phyloP scores from a whole-genome alignment of 2,113 vertebrate genomes.

The Phrynosoma blainvillii region DNA sequence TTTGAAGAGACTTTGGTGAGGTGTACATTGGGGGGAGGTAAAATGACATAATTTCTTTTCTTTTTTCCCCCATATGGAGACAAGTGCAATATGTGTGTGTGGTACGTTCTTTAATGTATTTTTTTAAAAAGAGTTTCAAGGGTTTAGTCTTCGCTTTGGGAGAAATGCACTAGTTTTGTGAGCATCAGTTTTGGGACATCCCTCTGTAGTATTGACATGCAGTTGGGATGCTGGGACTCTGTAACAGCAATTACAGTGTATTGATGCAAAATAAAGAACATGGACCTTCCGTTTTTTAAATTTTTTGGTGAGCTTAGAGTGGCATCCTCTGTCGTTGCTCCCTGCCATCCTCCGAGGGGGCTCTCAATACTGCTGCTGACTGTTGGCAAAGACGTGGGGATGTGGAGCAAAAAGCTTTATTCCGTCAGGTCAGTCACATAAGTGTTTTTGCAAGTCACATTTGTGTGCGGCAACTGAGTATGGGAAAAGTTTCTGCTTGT shows the following conservation, averaged over 20 bases:
- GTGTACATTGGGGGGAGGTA: constrained; percentile 71
- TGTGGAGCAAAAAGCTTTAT: neutral
- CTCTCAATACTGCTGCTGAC: no score
- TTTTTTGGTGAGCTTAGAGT: constrained; percentile 11
- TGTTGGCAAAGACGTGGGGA: no score
- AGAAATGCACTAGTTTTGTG: constrained; percentile 73
- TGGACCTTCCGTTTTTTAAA: constrained; percentile 37
- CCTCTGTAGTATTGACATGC: constrained; percentile 70
- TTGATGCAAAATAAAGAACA: constrained; percentile 61
- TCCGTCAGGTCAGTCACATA: neutral
- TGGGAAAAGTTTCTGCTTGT: neutral
- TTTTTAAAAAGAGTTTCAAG: constrained; percentile 71
- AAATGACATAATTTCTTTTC: neutral
- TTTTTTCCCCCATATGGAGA: constrained; percentile 62
- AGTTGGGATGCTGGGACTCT: constrained; percentile 68
- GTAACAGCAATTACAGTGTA: constrained; percentile 69
- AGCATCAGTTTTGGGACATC: constrained; percentile 67
- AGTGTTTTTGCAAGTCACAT: neutral
- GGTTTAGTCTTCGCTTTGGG: constrained; percentile 72
- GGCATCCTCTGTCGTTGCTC: neutral
- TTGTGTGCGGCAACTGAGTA: no score
- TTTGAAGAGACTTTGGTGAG: constrained; percentile 78
- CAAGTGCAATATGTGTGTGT: constrained; percentile 80
- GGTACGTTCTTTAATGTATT: constrained; percentile 78
- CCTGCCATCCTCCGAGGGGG: neutral